These are phyloP conservation scores for Cacajao melanocephalus DNA, from an alignment of 2,797 vertebrate genomes.

Conservation along the genomic window DNA sequence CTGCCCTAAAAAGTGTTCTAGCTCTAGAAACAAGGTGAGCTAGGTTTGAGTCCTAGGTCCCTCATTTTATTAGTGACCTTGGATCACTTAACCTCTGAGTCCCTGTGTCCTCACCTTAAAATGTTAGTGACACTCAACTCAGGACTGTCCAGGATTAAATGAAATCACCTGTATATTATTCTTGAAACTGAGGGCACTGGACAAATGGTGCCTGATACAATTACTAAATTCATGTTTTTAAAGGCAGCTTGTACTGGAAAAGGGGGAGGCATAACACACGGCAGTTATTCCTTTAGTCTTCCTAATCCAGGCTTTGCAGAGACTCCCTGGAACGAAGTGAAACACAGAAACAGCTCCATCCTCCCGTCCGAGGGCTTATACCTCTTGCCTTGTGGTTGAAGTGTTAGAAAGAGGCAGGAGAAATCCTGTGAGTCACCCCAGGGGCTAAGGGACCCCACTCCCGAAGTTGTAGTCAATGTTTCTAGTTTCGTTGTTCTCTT, in stretches of 20 bases:
- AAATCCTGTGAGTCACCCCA: conserved; percentile 26
- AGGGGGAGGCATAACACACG: neutral
- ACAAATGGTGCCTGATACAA: neutral
- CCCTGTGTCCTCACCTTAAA: conserved; percentile 1
- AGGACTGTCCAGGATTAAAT: neutral
- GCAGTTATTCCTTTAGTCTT: neutral
- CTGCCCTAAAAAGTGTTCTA: neutral
- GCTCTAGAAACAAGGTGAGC: conserved; percentile 14
- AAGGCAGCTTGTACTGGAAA: conserved; percentile 21
- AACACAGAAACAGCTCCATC: conserved; percentile 28
- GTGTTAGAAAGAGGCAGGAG: neutral
- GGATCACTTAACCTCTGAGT: neutral
- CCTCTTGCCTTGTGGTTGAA: conserved; percentile 20
- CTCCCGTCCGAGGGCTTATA: neutral
- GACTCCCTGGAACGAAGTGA: neutral
- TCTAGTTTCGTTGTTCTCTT: conserved; percentile 70
- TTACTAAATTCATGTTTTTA: conserved; percentile 22
- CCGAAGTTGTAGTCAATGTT: neutral
- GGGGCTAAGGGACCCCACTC: neutral
- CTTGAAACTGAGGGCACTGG: conserved; percentile 12
- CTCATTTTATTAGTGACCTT: conserved; percentile 26
- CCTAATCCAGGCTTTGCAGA: conserved; percentile 36
- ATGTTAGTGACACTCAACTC: neutral
- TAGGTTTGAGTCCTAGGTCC: neutral
- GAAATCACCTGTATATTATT: neutral